Conservation (phyloP, 2,113 vertebrate species). For the Myxocyprinus asiaticus region DNA sequence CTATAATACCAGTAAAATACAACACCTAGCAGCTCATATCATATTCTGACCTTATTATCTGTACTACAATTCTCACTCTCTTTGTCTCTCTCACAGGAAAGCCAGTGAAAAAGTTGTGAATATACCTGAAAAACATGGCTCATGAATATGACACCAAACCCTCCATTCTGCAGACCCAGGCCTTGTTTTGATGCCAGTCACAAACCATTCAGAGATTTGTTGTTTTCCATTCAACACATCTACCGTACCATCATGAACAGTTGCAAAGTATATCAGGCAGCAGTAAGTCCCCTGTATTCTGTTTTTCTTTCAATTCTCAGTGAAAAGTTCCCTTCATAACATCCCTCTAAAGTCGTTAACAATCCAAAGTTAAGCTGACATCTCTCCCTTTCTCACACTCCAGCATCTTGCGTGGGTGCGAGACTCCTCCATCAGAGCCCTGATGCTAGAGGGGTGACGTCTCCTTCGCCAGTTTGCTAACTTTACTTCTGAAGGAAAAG, state of each 20-base stretch:
- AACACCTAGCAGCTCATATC: not conserved
- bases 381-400: not conserved
- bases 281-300: slow-evolving; percentile 2
- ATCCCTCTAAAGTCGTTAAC: slow-evolving; percentile 18
- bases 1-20: slow-evolving; percentile 22
- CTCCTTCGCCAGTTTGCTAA: slow-evolving; percentile 27
- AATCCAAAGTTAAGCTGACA: slow-evolving; percentile 38
- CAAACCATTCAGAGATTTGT: slow-evolving; percentile 1
- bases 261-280: too few species aligned
- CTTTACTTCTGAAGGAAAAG: slow-evolving; percentile 36
- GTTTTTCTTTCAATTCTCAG: not conserved
- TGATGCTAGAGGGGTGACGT: slow-evolving; percentile 22
- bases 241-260: not conserved
- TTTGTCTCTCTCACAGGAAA: not conserved
- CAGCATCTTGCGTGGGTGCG: slow-evolving; percentile 14
- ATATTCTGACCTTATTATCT: not conserved
- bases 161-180: not conserved
- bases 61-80: not conserved
- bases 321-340: slow-evolving; percentile 7
- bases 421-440: slow-evolving; percentile 12
- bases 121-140: not conserved
- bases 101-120: not conserved
- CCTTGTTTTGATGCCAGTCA: not conserved
- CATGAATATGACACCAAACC: not conserved
- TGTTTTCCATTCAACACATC: not conserved